These are phyloP conservation scores for Falcunculus frontatus DNA, from an alignment of 2,113 vertebrate species.

Conservation along the genomic window DNA sequence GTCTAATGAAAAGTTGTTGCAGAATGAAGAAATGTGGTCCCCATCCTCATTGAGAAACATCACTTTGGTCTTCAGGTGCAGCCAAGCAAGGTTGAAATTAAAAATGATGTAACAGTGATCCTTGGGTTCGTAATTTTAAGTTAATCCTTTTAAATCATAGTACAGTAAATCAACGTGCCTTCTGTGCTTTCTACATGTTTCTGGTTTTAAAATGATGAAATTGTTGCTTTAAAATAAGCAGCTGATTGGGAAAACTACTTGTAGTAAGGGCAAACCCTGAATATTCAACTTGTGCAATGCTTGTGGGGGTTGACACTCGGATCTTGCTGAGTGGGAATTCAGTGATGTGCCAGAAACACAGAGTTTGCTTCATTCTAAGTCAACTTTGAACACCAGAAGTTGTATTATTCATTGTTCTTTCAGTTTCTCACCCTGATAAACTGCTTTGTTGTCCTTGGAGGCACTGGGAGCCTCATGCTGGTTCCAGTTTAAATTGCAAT, in stretches of 20 bases:
- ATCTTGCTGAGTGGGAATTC: neutral
- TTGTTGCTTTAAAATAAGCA: neutral
- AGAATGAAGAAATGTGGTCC: neutral
- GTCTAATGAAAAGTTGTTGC: neutral
- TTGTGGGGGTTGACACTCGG: neutral
- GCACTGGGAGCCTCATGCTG: neutral
- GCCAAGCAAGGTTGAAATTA: neutral
- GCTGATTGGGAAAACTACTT: neutral
- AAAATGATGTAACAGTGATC: neutral
- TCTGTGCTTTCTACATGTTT: neutral
- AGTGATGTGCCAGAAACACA: neutral
- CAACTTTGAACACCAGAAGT: neutral
- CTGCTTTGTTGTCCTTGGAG: neutral
- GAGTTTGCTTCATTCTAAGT: neutral
- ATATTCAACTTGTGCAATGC: fast-evolving
- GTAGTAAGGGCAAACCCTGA: neutral
- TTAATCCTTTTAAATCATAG: neutral
- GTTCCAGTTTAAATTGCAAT: neutral
- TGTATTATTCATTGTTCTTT: neutral
- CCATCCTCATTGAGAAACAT: neutral
- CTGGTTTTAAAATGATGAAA: neutral
- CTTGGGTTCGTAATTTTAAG: neutral
- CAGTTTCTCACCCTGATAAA: neutral
- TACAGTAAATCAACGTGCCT: fast-evolving
- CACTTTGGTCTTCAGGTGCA: neutral